Conservation (phyloP, 2,888 invertebrate genomes). For the Dione juno region DNA sequence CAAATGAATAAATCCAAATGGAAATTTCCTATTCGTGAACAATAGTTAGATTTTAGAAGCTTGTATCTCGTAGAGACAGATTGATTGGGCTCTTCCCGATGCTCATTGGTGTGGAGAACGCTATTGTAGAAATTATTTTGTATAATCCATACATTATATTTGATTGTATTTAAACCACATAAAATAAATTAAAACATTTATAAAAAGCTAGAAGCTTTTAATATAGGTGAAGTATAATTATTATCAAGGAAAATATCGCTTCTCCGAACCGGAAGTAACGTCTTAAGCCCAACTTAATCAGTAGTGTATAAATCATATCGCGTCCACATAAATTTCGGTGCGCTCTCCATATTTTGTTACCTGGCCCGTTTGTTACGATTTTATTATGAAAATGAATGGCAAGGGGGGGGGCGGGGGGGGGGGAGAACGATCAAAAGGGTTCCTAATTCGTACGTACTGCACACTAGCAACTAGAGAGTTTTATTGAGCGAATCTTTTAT, state of each 20-base stretch:
- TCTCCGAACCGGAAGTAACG: conserved; percentile 16
- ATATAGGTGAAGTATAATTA: too few species aligned
- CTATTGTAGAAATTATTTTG: conserved; percentile 32
- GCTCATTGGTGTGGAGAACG: conserved; percentile 63
- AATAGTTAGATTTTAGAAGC: conserved; percentile 83
- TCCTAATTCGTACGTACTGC: conserved; percentile 81
- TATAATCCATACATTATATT: not conserved
- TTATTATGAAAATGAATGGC: conserved; percentile 84
- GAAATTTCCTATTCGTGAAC: conserved; percentile 82
- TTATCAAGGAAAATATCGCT: not conserved
- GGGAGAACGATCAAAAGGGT: conserved; percentile 76
- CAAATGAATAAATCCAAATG: conserved; percentile 84
- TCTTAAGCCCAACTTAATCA: conserved; percentile 37
- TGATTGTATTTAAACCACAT: too few species aligned
- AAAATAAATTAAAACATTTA: too few species aligned
- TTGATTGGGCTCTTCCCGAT: conserved; percentile 77
- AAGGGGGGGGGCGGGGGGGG: conserved; percentile 55
- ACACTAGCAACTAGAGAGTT: conserved; percentile 79
- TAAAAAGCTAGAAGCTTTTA: too few species aligned
- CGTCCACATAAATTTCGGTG: conserved; percentile 76
- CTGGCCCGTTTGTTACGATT: conserved; percentile 82
- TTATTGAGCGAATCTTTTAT: conserved; percentile 82
- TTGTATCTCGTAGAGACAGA: conserved; percentile 82
- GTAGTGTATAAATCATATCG: conserved; percentile 69
- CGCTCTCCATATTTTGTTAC: conserved; percentile 82